Conservation (phyloP, 2,113 vertebrate species). For the Bombycilla garrulus region DNA sequence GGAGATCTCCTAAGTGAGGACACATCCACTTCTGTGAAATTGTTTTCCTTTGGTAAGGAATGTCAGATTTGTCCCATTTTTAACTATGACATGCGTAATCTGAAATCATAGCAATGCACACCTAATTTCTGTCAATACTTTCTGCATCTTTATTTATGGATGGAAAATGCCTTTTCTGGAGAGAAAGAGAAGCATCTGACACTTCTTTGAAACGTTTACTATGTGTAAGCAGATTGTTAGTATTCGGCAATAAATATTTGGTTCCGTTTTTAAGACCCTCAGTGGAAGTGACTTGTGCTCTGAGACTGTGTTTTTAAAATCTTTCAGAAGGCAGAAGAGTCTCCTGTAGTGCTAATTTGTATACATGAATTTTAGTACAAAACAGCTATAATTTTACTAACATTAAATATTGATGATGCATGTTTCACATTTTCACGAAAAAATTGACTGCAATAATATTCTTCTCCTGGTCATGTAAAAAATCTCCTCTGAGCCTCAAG, state of each 20-base stretch:
- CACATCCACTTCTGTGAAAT: neutral
- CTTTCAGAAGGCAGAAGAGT: neutral
- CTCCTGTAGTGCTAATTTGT: conserved; percentile 16
- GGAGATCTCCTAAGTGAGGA: neutral
- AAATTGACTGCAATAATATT: neutral
- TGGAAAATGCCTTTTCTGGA: neutral
- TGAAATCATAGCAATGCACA: neutral
- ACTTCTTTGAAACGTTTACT: neutral
- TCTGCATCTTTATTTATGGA: neutral
- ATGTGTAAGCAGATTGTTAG: neutral
- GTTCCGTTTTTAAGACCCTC: neutral
- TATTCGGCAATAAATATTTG: conserved; percentile 25
- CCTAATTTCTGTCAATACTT: neutral
- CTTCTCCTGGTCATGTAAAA: neutral
- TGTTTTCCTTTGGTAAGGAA: neutral
- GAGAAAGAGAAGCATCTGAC: neutral
- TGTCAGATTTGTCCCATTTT: neutral
- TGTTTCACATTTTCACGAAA: neutral
- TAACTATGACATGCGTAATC: neutral
- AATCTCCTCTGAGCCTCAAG: neutral
- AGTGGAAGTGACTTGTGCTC: neutral
- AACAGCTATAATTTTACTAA: conserved; percentile 8
- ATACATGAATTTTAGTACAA: conserved; percentile 5
- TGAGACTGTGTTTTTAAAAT: neutral
- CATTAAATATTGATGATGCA: conserved; percentile 42